Base-by-base conservation (phyloP, 92 coral and sea anemone species). In the Scolanthus callimorphus region DNA sequence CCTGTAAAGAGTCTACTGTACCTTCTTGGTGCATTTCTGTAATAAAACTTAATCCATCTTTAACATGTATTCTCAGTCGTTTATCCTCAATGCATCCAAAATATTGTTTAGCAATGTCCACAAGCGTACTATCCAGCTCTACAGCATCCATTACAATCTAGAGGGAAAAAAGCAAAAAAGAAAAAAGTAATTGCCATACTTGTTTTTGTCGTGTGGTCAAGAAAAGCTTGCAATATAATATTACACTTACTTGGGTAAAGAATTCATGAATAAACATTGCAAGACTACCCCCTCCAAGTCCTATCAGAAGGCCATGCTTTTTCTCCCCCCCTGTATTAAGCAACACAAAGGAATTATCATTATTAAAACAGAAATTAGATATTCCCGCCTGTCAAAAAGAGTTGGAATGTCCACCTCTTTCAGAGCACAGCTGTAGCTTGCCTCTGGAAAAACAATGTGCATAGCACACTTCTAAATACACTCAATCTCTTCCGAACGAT, bases 231-330 rank as follows among this genome's bases (percentile, higher is more conserved):
- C 41, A 34, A 34, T 34, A 34, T 6, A 34, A n/a, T n/a, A n/a
- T n/a, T n/a, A n/a, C n/a, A 55, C 56, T 30, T 17, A 91, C 90
- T 82, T 82, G 88, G 13, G 80, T 69, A 54, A 78, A 86, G 29
- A 74, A 71, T 20, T 73, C 63, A 63, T 91, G 59, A 46, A 91
- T 77, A 39, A 91, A 91, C 97, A 91, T 86, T 11, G 97, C 81
- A 24, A 91, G 69, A 44, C 95, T 77, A 11, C 97, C 95, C 11
- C 95, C 91, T 26, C 97, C 95, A 2, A 91, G 77, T 34, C 96
- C 97, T 66, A 91, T 76, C 60, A 87, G 23, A 47, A 91, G 63
- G 31, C 69, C 68, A 17, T 17, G 48, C 62, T 65, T 85, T 20
- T 30, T 64, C 6, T 69, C 17, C 17, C 17, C 52, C 22, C 43